Base-by-base conservation (phyloP, 2,113 vertebrate species). In the Nycticebus coucang region DNA sequence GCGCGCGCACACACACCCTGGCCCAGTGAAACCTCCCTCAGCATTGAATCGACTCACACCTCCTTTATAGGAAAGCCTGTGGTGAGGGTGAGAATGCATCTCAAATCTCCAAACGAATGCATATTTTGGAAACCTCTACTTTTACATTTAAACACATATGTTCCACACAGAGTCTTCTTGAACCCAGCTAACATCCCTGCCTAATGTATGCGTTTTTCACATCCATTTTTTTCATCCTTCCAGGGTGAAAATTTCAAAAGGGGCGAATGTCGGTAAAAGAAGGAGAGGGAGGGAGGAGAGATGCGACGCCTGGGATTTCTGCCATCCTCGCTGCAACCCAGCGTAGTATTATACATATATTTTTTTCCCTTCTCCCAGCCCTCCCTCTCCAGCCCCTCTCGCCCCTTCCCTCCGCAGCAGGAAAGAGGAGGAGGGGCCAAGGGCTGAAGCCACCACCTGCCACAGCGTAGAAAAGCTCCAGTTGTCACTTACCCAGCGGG, bases 401-500 rank as follows among this genome's bases (percentile, higher is more conserved):
- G 7, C 94, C 91, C 85, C 68, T 50, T 66, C 77, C 21, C 94
- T 86, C 21, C 18, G 62, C 78, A 24, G 85, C 62, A 28, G 50
- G 94, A 79, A 94, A 60, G 66, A 59, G 95, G 69, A 19, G 94
- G 94, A 90, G 95, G 93, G 95, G 71, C 85, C 2, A 50, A 84
- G 22, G 93, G 69, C 86, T 96, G 93, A 30, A 93, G 95, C 84
- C 9, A 10, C 91, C 95, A 89, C 96, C 93, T 88, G 91, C 92
- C 77, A 24, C 59, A 11, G 81, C 21, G 15, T 78, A 93, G 94
- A 90, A 88, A 59, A 79, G 87, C 93, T 95, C 95, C 88, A 66
- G 92, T 83, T 90, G 88, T 96, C 95, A 97, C 99, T 97, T 98
- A 99, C 99, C 99, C 99, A 18, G 96, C n/a, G 22, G 98, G 96